A percentile compares a stretch with the other conserved stretches of the same genome.
These are phyloP conservation scores for Malthinus flaveolus DNA, from an alignment of 2,888 invertebrate genomes.

Conservation along the genomic window DNA sequence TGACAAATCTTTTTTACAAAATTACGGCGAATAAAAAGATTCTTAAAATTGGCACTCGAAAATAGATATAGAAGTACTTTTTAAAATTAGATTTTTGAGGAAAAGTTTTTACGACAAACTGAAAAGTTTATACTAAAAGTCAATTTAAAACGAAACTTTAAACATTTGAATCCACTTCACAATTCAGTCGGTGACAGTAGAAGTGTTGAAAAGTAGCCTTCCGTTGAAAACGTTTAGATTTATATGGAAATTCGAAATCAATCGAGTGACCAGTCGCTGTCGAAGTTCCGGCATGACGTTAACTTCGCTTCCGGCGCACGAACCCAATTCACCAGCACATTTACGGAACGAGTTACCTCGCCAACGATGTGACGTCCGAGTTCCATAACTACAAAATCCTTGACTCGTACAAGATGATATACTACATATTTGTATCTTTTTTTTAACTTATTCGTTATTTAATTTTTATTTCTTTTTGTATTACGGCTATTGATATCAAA, in stretches of 20 bases:
- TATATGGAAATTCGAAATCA: conserved; percentile 53
- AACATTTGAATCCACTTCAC: conserved; percentile 35
- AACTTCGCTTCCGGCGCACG: conserved; percentile 39
- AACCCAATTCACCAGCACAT: conserved; percentile 41
- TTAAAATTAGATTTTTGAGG: too few species aligned
- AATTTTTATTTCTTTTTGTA: conserved; percentile 8
- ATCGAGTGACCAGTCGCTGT: conserved; percentile 47
- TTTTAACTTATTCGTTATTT: conserved; percentile 13
- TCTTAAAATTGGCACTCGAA: too few species aligned
- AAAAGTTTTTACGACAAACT: too few species aligned
- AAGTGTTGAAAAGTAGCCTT: conserved; percentile 44
- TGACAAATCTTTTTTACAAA: too few species aligned
- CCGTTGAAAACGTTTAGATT: conserved; percentile 44
- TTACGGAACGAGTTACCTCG: conserved; percentile 34
- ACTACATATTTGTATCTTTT: conserved; percentile 15
- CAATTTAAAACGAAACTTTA: background rate
- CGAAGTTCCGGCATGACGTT: conserved; percentile 42
- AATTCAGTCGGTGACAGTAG: conserved; percentile 39
- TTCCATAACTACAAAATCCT: conserved; percentile 30
- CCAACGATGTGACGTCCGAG: conserved; percentile 31
- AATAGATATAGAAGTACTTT: too few species aligned
- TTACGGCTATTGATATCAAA: conserved; percentile 6
- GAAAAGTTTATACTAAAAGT: background rate
- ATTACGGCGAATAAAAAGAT: too few species aligned
- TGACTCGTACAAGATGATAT: conserved; percentile 14